Evolutionary conservation across 1,140 invertebrate species (phyloP).

Genomic region (Apolygus lucorum): DNA sequence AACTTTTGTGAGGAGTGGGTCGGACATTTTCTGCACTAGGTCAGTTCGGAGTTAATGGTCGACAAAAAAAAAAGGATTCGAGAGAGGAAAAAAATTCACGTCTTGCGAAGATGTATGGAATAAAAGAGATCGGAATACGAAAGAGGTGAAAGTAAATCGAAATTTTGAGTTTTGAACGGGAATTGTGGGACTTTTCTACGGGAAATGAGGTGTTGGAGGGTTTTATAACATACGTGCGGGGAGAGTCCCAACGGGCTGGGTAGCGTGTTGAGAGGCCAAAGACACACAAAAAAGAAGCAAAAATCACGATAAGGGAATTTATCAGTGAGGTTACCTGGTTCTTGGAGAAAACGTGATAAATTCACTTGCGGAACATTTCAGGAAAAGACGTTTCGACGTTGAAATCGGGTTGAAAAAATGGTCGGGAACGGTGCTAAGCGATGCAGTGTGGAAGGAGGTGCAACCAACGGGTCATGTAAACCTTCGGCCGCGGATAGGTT

Average conservation of each 20-base stretch:
- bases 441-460: constrained; percentile 12
- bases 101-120: no score
- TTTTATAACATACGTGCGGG: not conserved
- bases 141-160: not conserved
- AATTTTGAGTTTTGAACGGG: not conserved
- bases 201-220: not conserved
- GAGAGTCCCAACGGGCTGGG: not conserved
- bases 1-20: not conserved
- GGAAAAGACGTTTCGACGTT: not conserved
- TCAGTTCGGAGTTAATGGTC: not conserved
- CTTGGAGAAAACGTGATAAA: not conserved
- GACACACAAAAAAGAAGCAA: not conserved
- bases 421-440: not conserved
- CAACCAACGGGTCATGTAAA: constrained; percentile 16
- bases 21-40: not conserved
- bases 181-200: not conserved
- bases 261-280: not conserved
- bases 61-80: not conserved
- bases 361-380: not conserved
- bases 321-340: not conserved
- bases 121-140: not conserved
- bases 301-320: not conserved
- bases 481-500: not conserved
- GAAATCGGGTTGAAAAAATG: not conserved
- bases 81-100: no score